phyloP scores from a whole-genome alignment of 2,797 vertebrate species.

The Arnoldichthys spilopterus region DNA sequence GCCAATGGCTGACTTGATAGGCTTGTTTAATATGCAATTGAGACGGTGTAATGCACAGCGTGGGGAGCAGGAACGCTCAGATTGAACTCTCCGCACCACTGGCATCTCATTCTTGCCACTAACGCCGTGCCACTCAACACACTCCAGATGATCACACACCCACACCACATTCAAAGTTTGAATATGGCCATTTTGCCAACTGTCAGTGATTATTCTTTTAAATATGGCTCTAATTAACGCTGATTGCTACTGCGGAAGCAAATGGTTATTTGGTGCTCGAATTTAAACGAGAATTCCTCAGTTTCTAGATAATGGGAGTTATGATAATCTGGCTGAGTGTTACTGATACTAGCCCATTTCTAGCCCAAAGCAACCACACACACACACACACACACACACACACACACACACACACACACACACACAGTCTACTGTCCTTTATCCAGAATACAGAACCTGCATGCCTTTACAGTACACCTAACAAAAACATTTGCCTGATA shows the following conservation, averaged over 20 bases:
- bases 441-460: too few species aligned
- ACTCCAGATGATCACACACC: constrained; percentile 83
- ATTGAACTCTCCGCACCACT: constrained; percentile 90
- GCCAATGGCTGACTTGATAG: constrained; percentile 93
- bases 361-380: background rate
- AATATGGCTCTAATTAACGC: constrained; percentile 85
- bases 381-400: background rate
- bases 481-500: too few species aligned
- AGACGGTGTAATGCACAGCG: constrained; percentile 89
- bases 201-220: constrained; percentile 82
- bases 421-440: too few species aligned
- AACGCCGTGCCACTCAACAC: constrained; percentile 74
- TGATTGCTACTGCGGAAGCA: constrained; percentile 85
- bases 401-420: too few species aligned
- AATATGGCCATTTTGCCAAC: constrained; percentile 76
- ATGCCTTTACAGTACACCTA: too few species aligned
- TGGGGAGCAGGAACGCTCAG: constrained; percentile 86
- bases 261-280: constrained; percentile 66
- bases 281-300: constrained; percentile 47
- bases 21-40: constrained; percentile 97
- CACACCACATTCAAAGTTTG: constrained; percentile 71
- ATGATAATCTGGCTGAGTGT: constrained; percentile 49
- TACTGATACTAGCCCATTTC: constrained; percentile 31
- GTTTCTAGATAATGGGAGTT: constrained; percentile 56
- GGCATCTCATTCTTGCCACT: constrained; percentile 86